Evolutionary conservation across 2,888 invertebrate genomes (phyloP), one percentile per base, ranked within the genome.

Genomic region (Plebejus argus): DNA sequence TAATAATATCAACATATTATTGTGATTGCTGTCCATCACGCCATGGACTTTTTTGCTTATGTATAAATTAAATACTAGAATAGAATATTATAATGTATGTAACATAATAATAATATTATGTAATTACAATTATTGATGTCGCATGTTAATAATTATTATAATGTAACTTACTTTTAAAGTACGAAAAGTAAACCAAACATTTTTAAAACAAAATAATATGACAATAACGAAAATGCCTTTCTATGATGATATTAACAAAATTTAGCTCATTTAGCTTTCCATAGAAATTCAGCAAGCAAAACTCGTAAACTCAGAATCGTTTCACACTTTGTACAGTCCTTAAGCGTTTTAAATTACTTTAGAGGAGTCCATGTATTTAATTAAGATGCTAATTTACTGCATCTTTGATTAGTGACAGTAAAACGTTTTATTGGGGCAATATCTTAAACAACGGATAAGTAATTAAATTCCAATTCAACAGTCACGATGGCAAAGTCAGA

Each of bases 401-500:
- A 61, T 66, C 39, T 23, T 77, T 75, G 77, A 45, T 56, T 74
- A 49, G 76, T 23, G 58, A 70, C 70, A 45, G 58, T 77, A 70
- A 78, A 79, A 77, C 23, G 35, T 76, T 77, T 77, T 71, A 58
- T 70, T 12, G 58, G 23, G 18, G 77, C 81, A 79, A 82, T 82
- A 81, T 80, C 80, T 80, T 79, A 81, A 82, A 81, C 80, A 82
- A 82, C 79, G 76, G 79, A 79, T 81, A 81, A 79, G 80, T 83
- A 82, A 84, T 84, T 83, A 83, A 83, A 82, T 82, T 82, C 77
- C 76, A 71, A 81, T 23, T 81, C 80, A 79, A 79, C 81, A 79
- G 76, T 77, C 76, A 72, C 76, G 72, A 79, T 18, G 23, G 28
- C 53, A 49, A 49, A 49, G 18, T 74, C 20, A 53, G 49, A 49